These are phyloP conservation scores for Pristis pectinata DNA, from an alignment of 2,797 vertebrate genomes.

Conservation along the genomic window DNA sequence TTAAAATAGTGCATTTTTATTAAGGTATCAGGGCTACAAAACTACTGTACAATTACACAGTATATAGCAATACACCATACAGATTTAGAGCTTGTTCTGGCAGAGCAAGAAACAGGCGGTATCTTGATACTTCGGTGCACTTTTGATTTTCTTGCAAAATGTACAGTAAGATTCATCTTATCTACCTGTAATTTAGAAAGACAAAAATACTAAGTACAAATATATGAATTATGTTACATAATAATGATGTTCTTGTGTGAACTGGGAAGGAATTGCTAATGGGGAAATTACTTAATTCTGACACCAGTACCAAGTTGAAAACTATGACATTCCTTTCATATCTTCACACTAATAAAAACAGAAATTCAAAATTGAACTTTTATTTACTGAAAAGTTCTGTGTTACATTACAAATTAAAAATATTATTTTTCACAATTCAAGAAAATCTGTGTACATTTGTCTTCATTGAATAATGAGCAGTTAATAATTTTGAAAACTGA, in stretches of 20 bases:
- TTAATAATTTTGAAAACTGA: neutral
- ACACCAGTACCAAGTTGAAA: neutral
- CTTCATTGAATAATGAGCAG: neutral
- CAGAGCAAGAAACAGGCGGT: neutral
- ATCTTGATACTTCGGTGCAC: neutral
- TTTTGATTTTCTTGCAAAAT: conserved; percentile 5
- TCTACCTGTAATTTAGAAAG: conserved; percentile 26
- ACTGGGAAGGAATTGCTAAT: neutral
- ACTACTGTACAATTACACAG: neutral
- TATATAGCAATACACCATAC: neutral
- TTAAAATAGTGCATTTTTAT: conserved; percentile 33
- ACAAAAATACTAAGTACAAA: neutral
- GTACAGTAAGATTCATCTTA: no score
- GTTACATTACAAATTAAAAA: neutral
- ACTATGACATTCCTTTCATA: neutral
- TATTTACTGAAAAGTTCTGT: neutral
- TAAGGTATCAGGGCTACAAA: conserved; percentile 2
- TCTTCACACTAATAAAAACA: neutral
- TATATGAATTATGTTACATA: neutral
- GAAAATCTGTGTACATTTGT: neutral
- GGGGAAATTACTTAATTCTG: neutral
- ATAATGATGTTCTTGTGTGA: neutral
- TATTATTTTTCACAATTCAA: neutral
- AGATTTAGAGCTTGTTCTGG: neutral
- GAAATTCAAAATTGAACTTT: neutral